These are phyloP conservation scores for Uropetala carovei DNA, from an alignment of 2,888 invertebrate species.

Conservation along the genomic window DNA sequence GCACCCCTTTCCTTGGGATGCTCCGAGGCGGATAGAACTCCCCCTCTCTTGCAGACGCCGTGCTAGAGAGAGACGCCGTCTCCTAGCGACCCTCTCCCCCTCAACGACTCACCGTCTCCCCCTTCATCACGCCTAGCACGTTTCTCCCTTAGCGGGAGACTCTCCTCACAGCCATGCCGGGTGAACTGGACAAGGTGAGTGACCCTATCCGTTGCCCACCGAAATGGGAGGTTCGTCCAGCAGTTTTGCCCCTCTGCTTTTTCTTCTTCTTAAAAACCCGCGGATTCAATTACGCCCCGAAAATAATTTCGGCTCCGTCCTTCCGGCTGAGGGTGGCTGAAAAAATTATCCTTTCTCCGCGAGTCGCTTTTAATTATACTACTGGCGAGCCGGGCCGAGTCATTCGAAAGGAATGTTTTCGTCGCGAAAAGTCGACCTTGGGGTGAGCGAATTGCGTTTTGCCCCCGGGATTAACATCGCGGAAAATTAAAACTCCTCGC, in stretches of 20 bases:
- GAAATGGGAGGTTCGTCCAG: too few species aligned
- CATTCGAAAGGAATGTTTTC: neutral
- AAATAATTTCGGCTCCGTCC: too few species aligned
- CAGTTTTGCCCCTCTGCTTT: too few species aligned
- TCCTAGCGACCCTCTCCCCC: neutral
- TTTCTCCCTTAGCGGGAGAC: slow-evolving; percentile 44
- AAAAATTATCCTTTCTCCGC: neutral
- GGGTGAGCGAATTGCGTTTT: slow-evolving; percentile 12
- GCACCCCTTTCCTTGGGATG: slow-evolving; percentile 47
- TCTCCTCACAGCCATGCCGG: slow-evolving; percentile 36
- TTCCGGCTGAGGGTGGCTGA: too few species aligned
- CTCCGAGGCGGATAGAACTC: slow-evolving; percentile 22
- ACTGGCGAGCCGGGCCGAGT: neutral
- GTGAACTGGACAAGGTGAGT: slow-evolving; percentile 59
- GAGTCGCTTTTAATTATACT: neutral
- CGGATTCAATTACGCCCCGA: too few species aligned
- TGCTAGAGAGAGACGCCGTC: neutral
- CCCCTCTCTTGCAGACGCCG: slow-evolving; percentile 17
- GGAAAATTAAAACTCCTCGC: slow-evolving; percentile 1
- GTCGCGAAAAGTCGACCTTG: neutral
- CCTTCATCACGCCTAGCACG: slow-evolving; percentile 31
- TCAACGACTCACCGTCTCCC: neutral
- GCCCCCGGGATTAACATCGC: neutral
- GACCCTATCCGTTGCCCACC: neutral
- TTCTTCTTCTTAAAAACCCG: too few species aligned